A percentile compares a stretch with the other conserved stretches of the same genome.
These are phyloP conservation scores for Arnoldichthys spilopterus DNA, from an alignment of 2,797 vertebrate genomes.

Conservation along the genomic window DNA sequence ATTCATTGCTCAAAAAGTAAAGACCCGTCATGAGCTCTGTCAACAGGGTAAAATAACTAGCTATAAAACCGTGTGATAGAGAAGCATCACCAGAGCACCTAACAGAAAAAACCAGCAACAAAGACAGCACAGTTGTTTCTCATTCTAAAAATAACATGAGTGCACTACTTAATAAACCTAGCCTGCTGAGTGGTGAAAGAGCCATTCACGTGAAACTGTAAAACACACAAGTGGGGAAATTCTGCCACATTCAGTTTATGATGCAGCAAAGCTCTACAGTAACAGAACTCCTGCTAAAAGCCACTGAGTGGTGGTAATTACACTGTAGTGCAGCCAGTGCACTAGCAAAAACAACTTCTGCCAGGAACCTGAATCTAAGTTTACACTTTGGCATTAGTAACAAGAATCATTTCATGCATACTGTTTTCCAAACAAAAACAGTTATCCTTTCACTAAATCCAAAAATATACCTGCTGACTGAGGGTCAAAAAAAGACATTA, in stretches of 20 bases:
- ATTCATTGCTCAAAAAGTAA: background rate
- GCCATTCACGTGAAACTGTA: slow-evolving; percentile 36
- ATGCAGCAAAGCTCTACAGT: background rate
- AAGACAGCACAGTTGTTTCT: background rate
- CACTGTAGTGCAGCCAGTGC: background rate
- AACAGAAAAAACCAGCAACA: slow-evolving; percentile 2
- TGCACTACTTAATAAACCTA: slow-evolving; percentile 15
- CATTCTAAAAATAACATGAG: slow-evolving; percentile 35
- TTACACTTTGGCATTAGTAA: background rate
- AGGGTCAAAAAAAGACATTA: background rate
- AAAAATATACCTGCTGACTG: background rate
- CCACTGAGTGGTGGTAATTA: slow-evolving; percentile 1
- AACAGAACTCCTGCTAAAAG: background rate
- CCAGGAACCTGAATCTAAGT: background rate
- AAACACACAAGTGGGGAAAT: slow-evolving; percentile 8
- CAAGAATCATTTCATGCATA: background rate
- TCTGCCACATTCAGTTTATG: slow-evolving; percentile 15
- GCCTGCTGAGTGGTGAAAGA: slow-evolving; percentile 33
- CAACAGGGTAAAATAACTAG: background rate
- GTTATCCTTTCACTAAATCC: background rate
- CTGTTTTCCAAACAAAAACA: background rate
- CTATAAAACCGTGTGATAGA: background rate
- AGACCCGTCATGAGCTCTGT: background rate
- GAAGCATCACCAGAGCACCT: background rate
- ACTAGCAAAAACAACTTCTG: background rate